Conservation (phyloP, 2,113 vertebrate genomes). For the Tetrax tetrax region DNA sequence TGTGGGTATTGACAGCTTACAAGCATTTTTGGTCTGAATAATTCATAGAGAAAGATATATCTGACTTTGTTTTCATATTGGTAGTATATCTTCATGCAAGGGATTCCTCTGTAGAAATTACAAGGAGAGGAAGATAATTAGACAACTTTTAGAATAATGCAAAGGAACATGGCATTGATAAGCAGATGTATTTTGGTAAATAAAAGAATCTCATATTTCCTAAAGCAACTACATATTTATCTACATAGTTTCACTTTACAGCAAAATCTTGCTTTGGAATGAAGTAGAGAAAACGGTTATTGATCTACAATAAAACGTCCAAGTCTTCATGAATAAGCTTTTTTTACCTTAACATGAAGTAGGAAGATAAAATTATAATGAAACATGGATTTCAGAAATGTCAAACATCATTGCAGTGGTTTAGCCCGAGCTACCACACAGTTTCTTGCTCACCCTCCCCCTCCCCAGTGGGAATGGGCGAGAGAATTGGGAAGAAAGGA, state of each 20-base stretch:
- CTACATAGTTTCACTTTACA: background rate
- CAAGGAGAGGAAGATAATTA: background rate
- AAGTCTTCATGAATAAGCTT: background rate
- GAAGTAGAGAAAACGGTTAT: background rate
- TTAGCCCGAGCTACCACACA: too few relatives aligned
- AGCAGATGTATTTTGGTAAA: background rate
- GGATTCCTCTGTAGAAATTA: background rate
- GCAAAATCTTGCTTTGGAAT: background rate
- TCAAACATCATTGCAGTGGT: background rate
- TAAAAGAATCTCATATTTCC: background rate
- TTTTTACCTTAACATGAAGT: background rate
- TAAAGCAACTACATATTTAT: background rate
- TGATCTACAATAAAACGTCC: background rate
- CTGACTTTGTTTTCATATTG: background rate
- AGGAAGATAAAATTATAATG: background rate
- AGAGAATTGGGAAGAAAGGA: too few relatives aligned
- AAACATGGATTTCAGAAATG: background rate
- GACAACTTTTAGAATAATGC: background rate
- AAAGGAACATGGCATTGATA: background rate
- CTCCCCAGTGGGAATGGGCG: too few relatives aligned
- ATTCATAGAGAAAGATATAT: background rate
- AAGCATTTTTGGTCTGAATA: conserved; percentile 17
- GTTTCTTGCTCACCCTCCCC: too few relatives aligned
- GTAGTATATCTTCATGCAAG: background rate
- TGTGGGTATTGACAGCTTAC: background rate